Evolutionary conservation across 2,797 vertebrate genomes (phyloP).

Genomic region (Spinus olivaceus): DNA sequence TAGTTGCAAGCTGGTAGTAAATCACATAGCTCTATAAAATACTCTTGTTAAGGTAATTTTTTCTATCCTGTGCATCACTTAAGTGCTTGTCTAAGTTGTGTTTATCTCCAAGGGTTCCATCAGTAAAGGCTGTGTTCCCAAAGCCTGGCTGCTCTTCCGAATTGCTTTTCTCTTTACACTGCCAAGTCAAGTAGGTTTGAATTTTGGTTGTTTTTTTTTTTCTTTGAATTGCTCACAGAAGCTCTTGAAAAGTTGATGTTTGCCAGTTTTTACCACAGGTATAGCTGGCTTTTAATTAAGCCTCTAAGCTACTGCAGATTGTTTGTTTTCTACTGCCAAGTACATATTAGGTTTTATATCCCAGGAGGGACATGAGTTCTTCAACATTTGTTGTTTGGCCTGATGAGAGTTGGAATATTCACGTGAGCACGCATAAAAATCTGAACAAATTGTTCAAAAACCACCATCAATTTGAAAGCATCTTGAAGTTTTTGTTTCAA

Average conservation of each 20-base stretch:
- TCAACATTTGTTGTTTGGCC: constrained; percentile 6
- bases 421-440: background rate
- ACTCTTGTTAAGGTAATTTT: background rate
- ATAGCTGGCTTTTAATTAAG: constrained; percentile 49
- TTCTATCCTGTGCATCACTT: background rate
- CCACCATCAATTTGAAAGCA: background rate
- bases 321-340: constrained; percentile 39
- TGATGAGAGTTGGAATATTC: background rate
- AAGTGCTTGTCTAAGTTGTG: background rate
- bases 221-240: background rate
- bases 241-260: background rate
- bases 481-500: background rate
- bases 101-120: background rate
- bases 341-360: constrained; percentile 18
- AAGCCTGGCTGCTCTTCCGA: background rate
- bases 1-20: background rate
- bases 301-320: constrained; percentile 21
- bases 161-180: background rate
- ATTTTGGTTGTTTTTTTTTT: background rate
- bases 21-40: background rate
- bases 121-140: background rate
- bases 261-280: constrained; percentile 40
- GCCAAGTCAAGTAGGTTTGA: background rate
- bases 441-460: background rate
- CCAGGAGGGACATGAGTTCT: background rate